A percentile compares a stretch with the other conserved stretches of the same genome.
phyloP scores from a whole-genome alignment of 2,797 vertebrate species.

The Fistularia commersonii region DNA sequence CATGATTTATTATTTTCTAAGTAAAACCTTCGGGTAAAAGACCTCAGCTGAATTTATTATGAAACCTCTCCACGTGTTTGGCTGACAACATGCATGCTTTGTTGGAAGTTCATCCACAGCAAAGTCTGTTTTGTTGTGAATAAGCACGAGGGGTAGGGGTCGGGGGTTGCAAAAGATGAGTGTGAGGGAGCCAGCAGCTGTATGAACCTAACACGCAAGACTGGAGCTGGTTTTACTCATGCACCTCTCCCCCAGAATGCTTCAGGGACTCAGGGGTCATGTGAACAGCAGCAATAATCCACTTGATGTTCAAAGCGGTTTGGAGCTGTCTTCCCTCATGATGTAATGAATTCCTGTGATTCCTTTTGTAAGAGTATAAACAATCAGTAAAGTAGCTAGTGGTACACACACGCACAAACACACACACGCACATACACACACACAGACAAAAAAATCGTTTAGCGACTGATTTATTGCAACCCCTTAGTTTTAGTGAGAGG shows the following conservation, averaged over 20 bases:
- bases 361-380: slow-evolving; percentile 10
- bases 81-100: slow-evolving; percentile 7
- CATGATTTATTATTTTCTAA: slow-evolving; percentile 56
- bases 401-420: too few species aligned
- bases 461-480: neutral
- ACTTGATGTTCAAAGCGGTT: neutral
- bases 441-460: too few species aligned
- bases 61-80: slow-evolving; percentile 7
- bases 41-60: slow-evolving; percentile 21
- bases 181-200: too few species aligned
- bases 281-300: slow-evolving; percentile 2
- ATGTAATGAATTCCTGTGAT: slow-evolving; percentile 2
- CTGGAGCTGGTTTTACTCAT: neutral
- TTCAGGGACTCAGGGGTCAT: slow-evolving; percentile 1
- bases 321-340: neutral
- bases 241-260: neutral
- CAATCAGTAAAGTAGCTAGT: neutral
- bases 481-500: neutral
- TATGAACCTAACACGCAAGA: neutral
- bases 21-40: slow-evolving; percentile 27
- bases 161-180: too few species aligned
- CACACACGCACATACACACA: too few species aligned
- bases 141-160: too few species aligned
- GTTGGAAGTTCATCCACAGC: neutral
- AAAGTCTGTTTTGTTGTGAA: neutral